Evolutionary conservation across 92 coral and sea anemone species (phyloP), one percentile per base, ranked within the genome.

Genomic region (Heliopora coerulea): DNA sequence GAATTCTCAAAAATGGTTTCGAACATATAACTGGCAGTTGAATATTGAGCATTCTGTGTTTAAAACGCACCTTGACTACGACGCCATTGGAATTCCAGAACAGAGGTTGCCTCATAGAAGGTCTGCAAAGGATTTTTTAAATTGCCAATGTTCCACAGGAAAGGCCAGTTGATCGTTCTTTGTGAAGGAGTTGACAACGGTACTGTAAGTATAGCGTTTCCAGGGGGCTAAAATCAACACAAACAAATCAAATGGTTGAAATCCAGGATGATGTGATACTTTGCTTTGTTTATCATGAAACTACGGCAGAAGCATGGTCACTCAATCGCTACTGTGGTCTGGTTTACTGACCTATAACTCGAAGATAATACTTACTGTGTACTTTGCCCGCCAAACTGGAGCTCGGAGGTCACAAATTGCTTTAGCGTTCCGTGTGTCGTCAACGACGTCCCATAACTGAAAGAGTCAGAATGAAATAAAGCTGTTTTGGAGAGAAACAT

Each of bases 321-420:
- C n/a, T n/a, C n/a, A n/a, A n/a, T n/a, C n/a, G n/a, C n/a, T n/a
- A n/a, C n/a, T n/a, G n/a, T n/a, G n/a, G n/a, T n/a, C n/a, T n/a
- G n/a, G n/a, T n/a, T n/a, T n/a, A n/a, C n/a, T n/a, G n/a, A n/a
- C n/a, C n/a, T n/a, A n/a, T n/a, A n/a, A n/a, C n/a, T n/a, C n/a
- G 26, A 12, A 62, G 17, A 14, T 12, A 21, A 30, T 13, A 78
- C 96, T 79, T 65, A 95, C 99, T 20, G 99, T 95, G 75, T 87
- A 95, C 67, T 96, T 68, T 39, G 99, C 99, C 57, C 99, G 76
- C 99, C 99, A 95, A 15, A 95, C 96, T 56, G 99, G 99, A 25
- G 75, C 85, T 50, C 82, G 75, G 84, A 84, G 40, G 87, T 83
- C 60, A 83, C 99, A 50, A 90, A 96, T 44, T 83, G 96, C 49